phyloP scores from a whole-genome alignment of 2,888 invertebrate species.

The Elegia similella region DNA sequence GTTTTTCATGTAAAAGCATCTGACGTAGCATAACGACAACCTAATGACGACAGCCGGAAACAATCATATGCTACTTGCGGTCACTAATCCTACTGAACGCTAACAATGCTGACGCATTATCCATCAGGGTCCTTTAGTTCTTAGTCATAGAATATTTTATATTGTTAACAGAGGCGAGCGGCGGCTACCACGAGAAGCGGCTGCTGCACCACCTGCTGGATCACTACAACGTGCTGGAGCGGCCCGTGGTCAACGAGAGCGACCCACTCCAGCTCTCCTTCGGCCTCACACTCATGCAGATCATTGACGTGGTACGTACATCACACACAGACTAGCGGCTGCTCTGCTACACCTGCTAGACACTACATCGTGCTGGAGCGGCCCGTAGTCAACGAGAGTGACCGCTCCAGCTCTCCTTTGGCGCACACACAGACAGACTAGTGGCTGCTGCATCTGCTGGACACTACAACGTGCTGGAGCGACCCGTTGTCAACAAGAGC shows the following conservation, averaged over 20 bases:
- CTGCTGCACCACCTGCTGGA: conserved; percentile 95
- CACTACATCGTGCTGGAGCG: background rate
- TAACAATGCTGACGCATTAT: too few relatives aligned
- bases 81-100: too few relatives aligned
- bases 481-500: conserved; percentile 97
- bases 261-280: conserved; percentile 97
- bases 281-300: conserved; percentile 98
- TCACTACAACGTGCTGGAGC: conserved; percentile 96
- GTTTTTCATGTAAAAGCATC: too few relatives aligned
- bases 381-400: conserved; percentile 1
- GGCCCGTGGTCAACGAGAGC: conserved; percentile 97
- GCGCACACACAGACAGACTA: too few relatives aligned
- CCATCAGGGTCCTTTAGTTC: too few relatives aligned
- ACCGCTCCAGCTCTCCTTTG: background rate
- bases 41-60: too few relatives aligned
- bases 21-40: too few relatives aligned
- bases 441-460: conserved; percentile 94
- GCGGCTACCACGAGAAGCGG: conserved; percentile 95
- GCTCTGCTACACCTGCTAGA: too few relatives aligned
- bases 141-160: background rate
- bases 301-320: conserved; percentile 93
- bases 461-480: conserved; percentile 96
- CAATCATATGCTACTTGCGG: too few relatives aligned
- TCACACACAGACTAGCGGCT: background rate
- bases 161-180: conserved; percentile 84